A percentile compares a stretch with the other conserved stretches of the same genome.
Evolutionary conservation across 2,888 invertebrate species (phyloP).

Genomic region (Anticlea derivata): DNA sequence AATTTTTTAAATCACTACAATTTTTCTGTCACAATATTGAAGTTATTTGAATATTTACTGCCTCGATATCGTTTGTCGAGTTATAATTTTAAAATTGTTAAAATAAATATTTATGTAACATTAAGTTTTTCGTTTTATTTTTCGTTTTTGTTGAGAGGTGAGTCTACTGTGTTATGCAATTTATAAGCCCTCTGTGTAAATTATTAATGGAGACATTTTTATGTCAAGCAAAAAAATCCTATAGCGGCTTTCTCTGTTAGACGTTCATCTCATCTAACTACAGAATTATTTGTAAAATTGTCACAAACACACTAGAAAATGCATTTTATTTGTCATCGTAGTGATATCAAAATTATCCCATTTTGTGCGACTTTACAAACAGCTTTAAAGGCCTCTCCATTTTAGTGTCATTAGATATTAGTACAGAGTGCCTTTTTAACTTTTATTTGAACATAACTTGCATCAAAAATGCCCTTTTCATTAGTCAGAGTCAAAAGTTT

Average conservation of each 20-base stretch:
- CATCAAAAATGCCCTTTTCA: no score
- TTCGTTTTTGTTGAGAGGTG: slow-evolving; percentile 50
- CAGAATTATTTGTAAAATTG: slow-evolving; percentile 35
- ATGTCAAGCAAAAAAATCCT: slow-evolving; percentile 27
- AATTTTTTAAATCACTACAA: slow-evolving; percentile 46
- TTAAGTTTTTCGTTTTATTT: slow-evolving; percentile 70
- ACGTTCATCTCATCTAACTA: slow-evolving; percentile 50
- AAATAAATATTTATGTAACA: slow-evolving; percentile 80
- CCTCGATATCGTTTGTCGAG: slow-evolving; percentile 61
- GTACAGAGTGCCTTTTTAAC: no score
- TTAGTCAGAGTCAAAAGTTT: no score
- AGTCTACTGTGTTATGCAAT: slow-evolving; percentile 81
- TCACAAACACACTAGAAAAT: slow-evolving; percentile 45
- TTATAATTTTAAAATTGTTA: slow-evolving; percentile 73
- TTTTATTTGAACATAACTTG: no score
- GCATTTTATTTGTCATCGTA: slow-evolving; percentile 39
- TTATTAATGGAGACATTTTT: slow-evolving; percentile 24
- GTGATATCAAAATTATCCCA: background rate
- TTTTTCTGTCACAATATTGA: slow-evolving; percentile 58
- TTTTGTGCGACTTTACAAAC: no score
- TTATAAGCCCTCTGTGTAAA: slow-evolving; percentile 61
- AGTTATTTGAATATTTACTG: slow-evolving; percentile 52
- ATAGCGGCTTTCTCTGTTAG: slow-evolving; percentile 70
- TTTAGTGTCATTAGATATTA: no score
- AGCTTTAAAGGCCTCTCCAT: no score